These are phyloP conservation scores for Oryzias sinensis DNA, from an alignment of 2,797 vertebrate genomes.

Conservation along the genomic window DNA sequence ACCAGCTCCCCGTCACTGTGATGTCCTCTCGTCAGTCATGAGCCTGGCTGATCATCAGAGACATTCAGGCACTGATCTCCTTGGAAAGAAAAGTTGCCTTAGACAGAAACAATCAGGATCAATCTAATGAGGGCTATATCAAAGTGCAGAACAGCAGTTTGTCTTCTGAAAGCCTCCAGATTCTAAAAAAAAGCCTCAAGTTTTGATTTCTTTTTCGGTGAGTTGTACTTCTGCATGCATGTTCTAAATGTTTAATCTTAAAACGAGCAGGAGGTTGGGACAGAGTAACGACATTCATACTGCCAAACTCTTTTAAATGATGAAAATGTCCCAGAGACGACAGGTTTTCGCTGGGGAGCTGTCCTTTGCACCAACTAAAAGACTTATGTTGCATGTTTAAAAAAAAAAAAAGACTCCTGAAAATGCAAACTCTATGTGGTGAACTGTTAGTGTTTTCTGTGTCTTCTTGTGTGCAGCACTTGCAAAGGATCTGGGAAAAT, in stretches of 20 bases:
- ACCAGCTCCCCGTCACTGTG: conserved; percentile 53
- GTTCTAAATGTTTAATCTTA: conserved; percentile 20
- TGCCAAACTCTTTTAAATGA: conserved; percentile 7
- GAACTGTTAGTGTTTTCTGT: conserved; percentile 49
- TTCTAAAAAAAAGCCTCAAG: conserved; percentile 36
- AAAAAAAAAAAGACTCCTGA: conserved; percentile 22
- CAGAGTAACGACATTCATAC: conserved; percentile 1
- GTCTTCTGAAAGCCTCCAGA: conserved; percentile 48
- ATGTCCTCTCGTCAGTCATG: conserved; percentile 45
- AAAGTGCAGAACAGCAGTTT: conserved; percentile 58
- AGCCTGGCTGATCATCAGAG: conserved; percentile 42
- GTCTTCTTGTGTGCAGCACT: conserved; percentile 46
- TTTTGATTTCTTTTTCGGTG: conserved; percentile 13
- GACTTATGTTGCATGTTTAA: conserved; percentile 45
- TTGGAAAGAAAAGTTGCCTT: conserved; percentile 72
- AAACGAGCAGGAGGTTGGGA: conserved; percentile 8
- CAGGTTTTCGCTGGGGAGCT: conserved; percentile 16
- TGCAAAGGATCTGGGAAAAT: conserved; percentile 25
- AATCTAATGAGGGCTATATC: conserved; percentile 74
- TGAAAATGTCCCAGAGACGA: conserved; percentile 13
- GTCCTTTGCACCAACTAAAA: conserved; percentile 13
- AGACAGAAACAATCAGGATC: conserved; percentile 75
- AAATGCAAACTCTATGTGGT: conserved; percentile 45
- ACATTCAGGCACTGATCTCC: conserved; percentile 52
- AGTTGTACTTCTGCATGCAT: conserved; percentile 42